Evolutionary conservation across 1,140 invertebrate genomes (phyloP).

Genomic region (Drosophila navojoa): DNA sequence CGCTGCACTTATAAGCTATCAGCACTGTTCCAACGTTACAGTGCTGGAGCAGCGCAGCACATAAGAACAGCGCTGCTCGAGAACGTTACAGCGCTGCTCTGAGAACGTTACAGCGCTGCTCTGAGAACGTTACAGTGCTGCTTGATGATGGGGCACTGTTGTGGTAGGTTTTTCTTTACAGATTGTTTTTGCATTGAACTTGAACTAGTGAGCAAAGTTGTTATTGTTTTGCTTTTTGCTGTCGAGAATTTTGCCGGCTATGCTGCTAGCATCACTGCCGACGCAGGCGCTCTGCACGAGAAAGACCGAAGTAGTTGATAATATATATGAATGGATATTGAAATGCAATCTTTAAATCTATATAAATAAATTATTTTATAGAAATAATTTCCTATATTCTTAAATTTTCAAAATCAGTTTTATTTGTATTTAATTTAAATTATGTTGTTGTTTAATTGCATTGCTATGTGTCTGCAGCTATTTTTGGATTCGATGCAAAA

Average conservation of each 20-base stretch:
- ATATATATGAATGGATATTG: neutral
- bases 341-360: no score
- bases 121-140: neutral
- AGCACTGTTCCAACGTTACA: no score
- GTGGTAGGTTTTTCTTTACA: constrained; percentile 41
- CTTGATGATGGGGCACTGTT: constrained; percentile 6
- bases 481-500: neutral
- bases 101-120: neutral
- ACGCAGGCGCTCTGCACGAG: constrained; percentile 14
- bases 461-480: neutral
- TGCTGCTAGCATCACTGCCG: constrained; percentile 26
- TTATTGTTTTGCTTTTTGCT: constrained; percentile 18
- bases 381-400: no score
- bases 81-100: constrained; percentile 15
- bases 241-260: constrained; percentile 52
- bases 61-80: neutral
- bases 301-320: neutral
- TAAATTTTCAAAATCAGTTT: neutral
- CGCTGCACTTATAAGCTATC: no score
- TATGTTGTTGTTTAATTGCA: neutral
- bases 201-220: constrained; percentile 42
- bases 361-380: no score
- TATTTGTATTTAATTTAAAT: neutral
- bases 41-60: no score
- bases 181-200: constrained; percentile 47